Evolutionary conservation across 1,140 invertebrate genomes (phyloP), one percentile per base, ranked within the genome.

Genomic region (Drosophila seguyi): DNA sequence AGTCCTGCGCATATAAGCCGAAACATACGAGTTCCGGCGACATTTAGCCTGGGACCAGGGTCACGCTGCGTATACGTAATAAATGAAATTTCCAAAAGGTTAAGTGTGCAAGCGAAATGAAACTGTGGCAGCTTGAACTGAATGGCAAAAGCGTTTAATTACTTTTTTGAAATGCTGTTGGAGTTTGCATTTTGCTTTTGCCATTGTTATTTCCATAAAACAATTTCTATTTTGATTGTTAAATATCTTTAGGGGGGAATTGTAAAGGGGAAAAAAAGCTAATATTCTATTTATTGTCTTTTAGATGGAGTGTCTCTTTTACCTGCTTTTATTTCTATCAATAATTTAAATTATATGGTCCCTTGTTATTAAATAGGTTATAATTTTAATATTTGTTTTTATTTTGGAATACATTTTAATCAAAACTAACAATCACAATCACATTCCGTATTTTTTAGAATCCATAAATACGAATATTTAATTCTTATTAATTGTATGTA

Each of bases 11-110:
- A 55, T 55, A 41, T n/a, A 48, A 71, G 42, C 41, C 38, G 22
- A 39, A 38, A 73, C 25, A 31, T 11, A 20, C 2, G 42, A 72
- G 34, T 56, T 39, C 16, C 16, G 27, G 25, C 16, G 7, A 29
- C 22, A 34, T 62, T 16, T 29, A 29, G 22, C 31, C 56, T 22
- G 42, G 8, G n/a, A 25, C 14, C 31, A 38, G n/a, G 10, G 39
- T n/a, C 18, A 55, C 38, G 34, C 57, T 36, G 56, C 27, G 38
- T 36, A 50, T 74, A 36, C 69, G 48, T 74, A 75, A 63, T 53
- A 61, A 53, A 61, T 36, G 36, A n/a, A 65, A 42, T 25, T 25
- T 27, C 20, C 50, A 45, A 36, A 52, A 45, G 65, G 50, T 57
- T 20, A 14, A 25, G 11, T 42, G 36, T 34, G 31, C 45, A 38